These are phyloP conservation scores for Lasius platythorax DNA, from an alignment of 2,888 invertebrate species.

Conservation along the genomic window DNA sequence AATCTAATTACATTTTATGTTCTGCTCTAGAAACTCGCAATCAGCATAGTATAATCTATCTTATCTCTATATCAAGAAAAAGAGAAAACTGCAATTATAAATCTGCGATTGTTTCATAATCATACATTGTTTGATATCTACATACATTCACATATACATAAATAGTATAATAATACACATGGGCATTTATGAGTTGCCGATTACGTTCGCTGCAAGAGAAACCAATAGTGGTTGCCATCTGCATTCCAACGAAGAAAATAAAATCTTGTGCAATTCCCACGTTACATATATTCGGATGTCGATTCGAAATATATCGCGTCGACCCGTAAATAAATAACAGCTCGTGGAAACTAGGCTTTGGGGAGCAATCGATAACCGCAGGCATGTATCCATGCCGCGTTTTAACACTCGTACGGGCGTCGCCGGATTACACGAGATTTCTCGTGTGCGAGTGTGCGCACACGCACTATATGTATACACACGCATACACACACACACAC, in stretches of 20 bases:
- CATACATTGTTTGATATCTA: background rate
- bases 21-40: background rate
- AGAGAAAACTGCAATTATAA: background rate
- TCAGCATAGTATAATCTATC: background rate
- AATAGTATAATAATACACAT: background rate
- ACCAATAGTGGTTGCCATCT: background rate
- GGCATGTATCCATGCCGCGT: slow-evolving; percentile 43
- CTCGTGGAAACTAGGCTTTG: slow-evolving; percentile 65
- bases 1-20: background rate
- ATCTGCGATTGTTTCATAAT: background rate
- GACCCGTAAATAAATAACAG: slow-evolving; percentile 66
- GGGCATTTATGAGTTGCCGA: background rate
- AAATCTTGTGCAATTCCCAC: slow-evolving; percentile 16
- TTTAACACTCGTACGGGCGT: slow-evolving; percentile 31
- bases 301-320: slow-evolving; percentile 27
- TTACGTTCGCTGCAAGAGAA: background rate
- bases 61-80: background rate
- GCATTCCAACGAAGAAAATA: slow-evolving; percentile 34
- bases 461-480: background rate
- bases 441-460: background rate
- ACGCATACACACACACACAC: slow-evolving; percentile 6
- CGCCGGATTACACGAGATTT: slow-evolving; percentile 27
- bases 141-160: background rate
- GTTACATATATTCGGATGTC: slow-evolving; percentile 38
- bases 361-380: slow-evolving; percentile 66